Evolutionary conservation across 1,140 invertebrate species (phyloP).

Genomic region (Nasonia longicornis): DNA sequence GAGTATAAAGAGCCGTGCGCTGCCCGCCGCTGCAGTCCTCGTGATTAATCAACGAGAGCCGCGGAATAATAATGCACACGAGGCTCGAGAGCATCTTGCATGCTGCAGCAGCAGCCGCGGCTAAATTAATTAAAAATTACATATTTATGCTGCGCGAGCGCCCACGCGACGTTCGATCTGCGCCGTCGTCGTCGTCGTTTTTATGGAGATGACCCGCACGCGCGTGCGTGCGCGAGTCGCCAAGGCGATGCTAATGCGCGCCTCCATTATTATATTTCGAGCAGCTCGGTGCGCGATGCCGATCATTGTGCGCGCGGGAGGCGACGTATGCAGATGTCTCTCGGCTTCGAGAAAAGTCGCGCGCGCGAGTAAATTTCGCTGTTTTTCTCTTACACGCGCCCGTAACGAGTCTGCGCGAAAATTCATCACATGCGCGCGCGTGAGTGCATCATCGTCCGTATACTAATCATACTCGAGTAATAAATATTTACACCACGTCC

Average conservation of each 20-base stretch:
- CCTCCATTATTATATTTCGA: conserved; percentile 30
- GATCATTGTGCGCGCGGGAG: conserved; percentile 24
- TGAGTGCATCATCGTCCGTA: no score
- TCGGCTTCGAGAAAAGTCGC: neutral
- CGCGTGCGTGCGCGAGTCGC: neutral
- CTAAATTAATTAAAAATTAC: conserved; percentile 55
- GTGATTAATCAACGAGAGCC: conserved; percentile 53
- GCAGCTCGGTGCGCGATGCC: neutral
- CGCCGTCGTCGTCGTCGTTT: conserved; percentile 9
- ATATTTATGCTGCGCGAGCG: conserved; percentile 47
- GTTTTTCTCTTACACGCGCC: no score
- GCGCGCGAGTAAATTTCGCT: no score
- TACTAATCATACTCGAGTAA: no score
- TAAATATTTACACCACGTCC: no score
- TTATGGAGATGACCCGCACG: no score
- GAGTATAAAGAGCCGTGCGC: conserved; percentile 34
- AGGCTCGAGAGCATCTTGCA: conserved; percentile 47
- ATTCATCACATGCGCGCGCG: no score
- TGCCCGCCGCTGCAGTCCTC: conserved; percentile 50
- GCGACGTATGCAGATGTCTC: neutral
- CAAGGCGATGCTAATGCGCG: neutral
- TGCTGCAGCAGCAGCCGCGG: conserved; percentile 47
- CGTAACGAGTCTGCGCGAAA: no score
- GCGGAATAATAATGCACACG: conserved; percentile 49
- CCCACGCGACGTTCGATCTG: conserved; percentile 1